These are phyloP conservation scores for Hoplostethus mediterraneus DNA, from an alignment of 2,797 vertebrate genomes.

Conservation along the genomic window DNA sequence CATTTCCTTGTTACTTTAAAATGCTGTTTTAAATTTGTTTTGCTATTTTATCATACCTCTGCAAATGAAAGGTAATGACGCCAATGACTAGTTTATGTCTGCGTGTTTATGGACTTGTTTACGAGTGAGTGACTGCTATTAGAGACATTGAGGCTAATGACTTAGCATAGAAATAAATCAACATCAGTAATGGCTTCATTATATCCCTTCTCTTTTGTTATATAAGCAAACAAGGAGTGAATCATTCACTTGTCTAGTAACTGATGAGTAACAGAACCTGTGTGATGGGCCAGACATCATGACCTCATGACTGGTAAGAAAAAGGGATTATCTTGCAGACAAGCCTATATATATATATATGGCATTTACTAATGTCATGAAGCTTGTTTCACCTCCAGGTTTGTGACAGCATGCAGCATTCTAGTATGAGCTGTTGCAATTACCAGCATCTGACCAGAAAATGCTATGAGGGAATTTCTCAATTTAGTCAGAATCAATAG, in stretches of 20 bases:
- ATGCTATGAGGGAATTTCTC: background rate
- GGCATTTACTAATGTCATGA: background rate
- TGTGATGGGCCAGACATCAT: constrained; percentile 8
- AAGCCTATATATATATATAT: too few relatives aligned
- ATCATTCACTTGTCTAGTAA: constrained; percentile 16
- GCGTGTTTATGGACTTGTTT: constrained; percentile 17
- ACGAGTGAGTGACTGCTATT: constrained; percentile 42
- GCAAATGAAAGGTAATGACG: constrained; percentile 52
- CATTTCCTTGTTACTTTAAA: constrained; percentile 63
- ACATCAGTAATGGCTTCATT: constrained; percentile 37
- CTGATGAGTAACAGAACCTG: constrained; percentile 21
- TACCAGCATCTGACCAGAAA: background rate
- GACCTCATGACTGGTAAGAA: too few relatives aligned
- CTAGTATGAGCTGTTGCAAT: background rate
- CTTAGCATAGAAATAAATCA: constrained; percentile 48
- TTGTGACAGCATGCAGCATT: background rate
- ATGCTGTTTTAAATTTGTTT: constrained; percentile 57
- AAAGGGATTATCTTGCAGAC: background rate
- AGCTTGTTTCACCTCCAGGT: background rate
- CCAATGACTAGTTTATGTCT: constrained; percentile 30
- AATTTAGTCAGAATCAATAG: background rate
- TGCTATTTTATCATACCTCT: constrained; percentile 51
- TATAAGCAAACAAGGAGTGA: constrained; percentile 28
- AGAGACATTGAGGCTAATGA: constrained; percentile 28
- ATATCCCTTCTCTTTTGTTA: constrained; percentile 26